Evolutionary conservation across 2,113 vertebrate genomes (phyloP), one percentile per base, ranked within the genome.

Genomic region (Amphiprion percula): DNA sequence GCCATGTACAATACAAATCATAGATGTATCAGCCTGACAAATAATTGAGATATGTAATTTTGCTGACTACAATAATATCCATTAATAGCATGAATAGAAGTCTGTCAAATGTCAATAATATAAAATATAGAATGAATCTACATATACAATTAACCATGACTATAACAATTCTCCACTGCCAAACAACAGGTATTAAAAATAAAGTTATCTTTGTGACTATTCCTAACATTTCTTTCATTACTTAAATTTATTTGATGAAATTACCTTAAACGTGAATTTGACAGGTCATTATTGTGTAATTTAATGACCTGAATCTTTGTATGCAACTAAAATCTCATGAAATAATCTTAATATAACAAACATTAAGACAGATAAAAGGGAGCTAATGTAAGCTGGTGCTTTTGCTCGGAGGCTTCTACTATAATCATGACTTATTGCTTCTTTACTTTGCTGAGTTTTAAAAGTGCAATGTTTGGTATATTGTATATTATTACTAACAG

Each of bases 391-490:
- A 53, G 75, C 68, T 72, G 80, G 37, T 67, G 74, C 77, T 88
- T 75, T 44, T 44, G 54, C 79, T 86, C 46, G 39, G 79, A 3
- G 87, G 77, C 69, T 67, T 50, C 1, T 54, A 16, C 68, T 76
- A 3, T 67, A 19, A 59, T 67, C 24, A 6, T 14, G 11, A 19
- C 14, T 49, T 68, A 4, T 66, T 72, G 70, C 23, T 41, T 24
- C 53, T 50, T 41, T n/a, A 41, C 50, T 5, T 78, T 68, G 54
- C 26, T 68, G 23, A 47, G 2, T 55, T 26, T 53, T 61, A 58
- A 5, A 15, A 49, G 26, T 0, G 12, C 33, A 7, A 16, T 74
- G 65, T 77, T 77, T 64, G 28, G 33, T 78, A 3, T 16, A 50
- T 3, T 79, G 47, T 79, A 33, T 33, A 23, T 86, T 17, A 17